Conservation (phyloP, 2,113 vertebrate genomes). For the Xiphias gladius region DNA sequence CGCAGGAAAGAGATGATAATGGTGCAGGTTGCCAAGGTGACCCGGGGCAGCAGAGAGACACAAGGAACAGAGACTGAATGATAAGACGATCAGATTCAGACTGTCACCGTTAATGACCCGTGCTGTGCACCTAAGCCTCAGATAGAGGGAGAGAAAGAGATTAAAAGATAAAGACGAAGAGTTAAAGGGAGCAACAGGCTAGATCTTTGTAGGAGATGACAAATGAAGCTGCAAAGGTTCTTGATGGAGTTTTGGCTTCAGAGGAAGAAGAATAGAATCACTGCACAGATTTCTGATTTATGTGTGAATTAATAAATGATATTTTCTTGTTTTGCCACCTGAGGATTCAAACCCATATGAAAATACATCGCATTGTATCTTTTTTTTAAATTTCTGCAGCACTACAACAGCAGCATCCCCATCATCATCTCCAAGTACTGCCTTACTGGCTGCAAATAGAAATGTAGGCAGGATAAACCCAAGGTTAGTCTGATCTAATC, state of each 20-base stretch:
- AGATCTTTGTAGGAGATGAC: not conserved
- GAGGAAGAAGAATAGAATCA: slow-evolving; percentile 8
- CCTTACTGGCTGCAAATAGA: slow-evolving; percentile 16
- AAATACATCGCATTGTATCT: not conserved
- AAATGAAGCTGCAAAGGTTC: slow-evolving; percentile 21
- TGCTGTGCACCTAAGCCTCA: slow-evolving; percentile 28
- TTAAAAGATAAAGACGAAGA: slow-evolving; percentile 42
- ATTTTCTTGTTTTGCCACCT: slow-evolving; percentile 38
- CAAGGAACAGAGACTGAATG: slow-evolving; percentile 60
- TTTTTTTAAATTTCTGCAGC: not conserved
- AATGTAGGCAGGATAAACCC: slow-evolving; percentile 13
- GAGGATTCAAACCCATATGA: slow-evolving; percentile 2
- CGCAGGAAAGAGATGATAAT: slow-evolving; percentile 59
- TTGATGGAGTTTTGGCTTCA: slow-evolving; percentile 29
- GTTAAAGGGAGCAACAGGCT: slow-evolving; percentile 9
- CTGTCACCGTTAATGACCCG: slow-evolving; percentile 62
- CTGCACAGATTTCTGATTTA: slow-evolving; percentile 19
- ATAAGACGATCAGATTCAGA: slow-evolving; percentile 73
- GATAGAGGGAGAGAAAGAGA: slow-evolving; percentile 39
- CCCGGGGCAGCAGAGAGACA: slow-evolving; percentile 56
- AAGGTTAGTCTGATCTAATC: slow-evolving; percentile 56
- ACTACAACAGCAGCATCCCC: not conserved
- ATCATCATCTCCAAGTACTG: not conserved
- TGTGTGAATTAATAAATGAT: not conserved
- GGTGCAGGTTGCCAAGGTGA: slow-evolving; percentile 78